Conservation (phyloP, 2,113 vertebrate genomes). For the Leptobrachium ailaonicum region DNA sequence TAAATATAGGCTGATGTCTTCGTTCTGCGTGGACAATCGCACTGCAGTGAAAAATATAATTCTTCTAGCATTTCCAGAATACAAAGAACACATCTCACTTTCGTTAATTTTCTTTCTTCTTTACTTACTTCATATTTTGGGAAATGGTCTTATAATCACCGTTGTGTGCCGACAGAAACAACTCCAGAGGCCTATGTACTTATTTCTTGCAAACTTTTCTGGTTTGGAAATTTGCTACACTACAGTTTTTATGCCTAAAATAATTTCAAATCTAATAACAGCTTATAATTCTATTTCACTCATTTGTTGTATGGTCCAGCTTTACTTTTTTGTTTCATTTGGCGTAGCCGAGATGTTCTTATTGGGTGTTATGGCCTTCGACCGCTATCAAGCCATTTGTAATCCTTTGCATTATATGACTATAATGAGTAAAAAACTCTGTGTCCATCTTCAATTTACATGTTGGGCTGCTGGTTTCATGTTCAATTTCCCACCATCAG, state of each 20-base stretch:
- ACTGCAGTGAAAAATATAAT: constrained; percentile 42
- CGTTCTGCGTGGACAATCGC: constrained; percentile 10
- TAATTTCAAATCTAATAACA: constrained; percentile 45
- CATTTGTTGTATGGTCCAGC: constrained; percentile 40
- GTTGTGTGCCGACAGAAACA: constrained; percentile 32
- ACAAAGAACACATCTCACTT: constrained; percentile 43
- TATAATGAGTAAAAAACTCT: constrained; percentile 33
- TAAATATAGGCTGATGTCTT: constrained; percentile 1
- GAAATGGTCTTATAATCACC: constrained; percentile 47
- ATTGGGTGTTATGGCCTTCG: constrained; percentile 51
- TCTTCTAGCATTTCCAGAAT: constrained; percentile 48
- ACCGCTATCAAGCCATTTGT: constrained; percentile 43
- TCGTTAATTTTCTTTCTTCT: constrained; percentile 47
- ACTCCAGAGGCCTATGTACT: constrained; percentile 54
- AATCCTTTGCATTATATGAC: constrained; percentile 42
- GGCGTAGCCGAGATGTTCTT: constrained; percentile 47
- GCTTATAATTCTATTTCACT: constrained; percentile 42
- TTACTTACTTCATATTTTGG: constrained; percentile 41
- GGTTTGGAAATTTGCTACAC: constrained; percentile 54
- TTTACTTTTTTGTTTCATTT: constrained; percentile 49
- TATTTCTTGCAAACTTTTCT: constrained; percentile 53
- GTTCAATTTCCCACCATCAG: not conserved
- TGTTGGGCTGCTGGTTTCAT: not conserved
- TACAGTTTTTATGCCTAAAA: constrained; percentile 50
- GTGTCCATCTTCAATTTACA: not conserved